A percentile compares a stretch with the other conserved stretches of the same genome.
phyloP scores from a whole-genome alignment of 1,140 invertebrate genomes.

The Rhynchophorus ferrugineus region DNA sequence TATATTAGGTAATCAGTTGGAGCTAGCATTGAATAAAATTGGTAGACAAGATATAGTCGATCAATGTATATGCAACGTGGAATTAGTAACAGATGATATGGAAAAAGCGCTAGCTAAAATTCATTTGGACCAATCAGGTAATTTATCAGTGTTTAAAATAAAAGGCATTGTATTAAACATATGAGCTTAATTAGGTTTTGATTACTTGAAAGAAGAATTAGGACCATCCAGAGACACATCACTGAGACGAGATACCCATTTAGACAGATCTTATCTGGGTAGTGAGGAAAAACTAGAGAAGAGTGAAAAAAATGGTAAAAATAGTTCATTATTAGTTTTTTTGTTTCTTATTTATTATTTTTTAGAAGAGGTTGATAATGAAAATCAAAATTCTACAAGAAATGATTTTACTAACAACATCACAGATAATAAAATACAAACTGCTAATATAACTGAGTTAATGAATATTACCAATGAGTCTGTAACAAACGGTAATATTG shows the following conservation, averaged over 20 bases:
- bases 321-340: neutral
- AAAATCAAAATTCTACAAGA: constrained; percentile 28
- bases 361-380: constrained; percentile 19
- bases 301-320: constrained; percentile 36
- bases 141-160: neutral
- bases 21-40: constrained; percentile 66
- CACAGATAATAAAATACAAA: constrained; percentile 22
- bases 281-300: constrained; percentile 36
- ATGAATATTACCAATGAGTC: too few species aligned
- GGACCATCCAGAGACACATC: constrained; percentile 56
- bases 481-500: constrained; percentile 18
- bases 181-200: too few species aligned
- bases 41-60: constrained; percentile 71
- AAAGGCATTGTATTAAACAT: too few species aligned
- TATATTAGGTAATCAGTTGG: constrained; percentile 59
- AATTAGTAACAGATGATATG: constrained; percentile 69
- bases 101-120: constrained; percentile 71
- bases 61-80: constrained; percentile 74
- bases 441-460: too few species aligned
- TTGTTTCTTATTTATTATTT: neutral
- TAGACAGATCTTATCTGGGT: constrained; percentile 51
- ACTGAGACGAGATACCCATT: constrained; percentile 50
- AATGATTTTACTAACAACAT: constrained; percentile 32
- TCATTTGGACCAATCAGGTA: constrained; percentile 62
- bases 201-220: constrained; percentile 65